Evolutionary conservation across 2,888 invertebrate species (phyloP).

Genomic region (Euclidia mi): DNA sequence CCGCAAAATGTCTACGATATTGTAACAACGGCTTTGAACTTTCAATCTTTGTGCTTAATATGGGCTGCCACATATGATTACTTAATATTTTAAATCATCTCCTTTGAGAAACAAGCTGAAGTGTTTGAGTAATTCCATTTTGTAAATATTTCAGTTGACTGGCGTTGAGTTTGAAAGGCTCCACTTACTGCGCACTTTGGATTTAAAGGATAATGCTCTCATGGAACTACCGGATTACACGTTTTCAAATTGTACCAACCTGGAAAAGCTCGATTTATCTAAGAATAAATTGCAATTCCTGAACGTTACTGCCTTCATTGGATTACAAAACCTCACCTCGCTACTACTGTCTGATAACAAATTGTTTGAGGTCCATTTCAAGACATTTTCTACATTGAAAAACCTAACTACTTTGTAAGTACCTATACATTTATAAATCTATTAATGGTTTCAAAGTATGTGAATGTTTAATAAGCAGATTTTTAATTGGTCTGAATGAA

Average conservation of each 20-base stretch:
- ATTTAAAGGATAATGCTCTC: conserved; percentile 92
- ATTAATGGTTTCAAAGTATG: no score
- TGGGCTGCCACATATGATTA: no score
- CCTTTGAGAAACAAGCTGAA: no score
- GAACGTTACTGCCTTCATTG: conserved; percentile 90
- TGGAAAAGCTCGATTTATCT: conserved; percentile 92
- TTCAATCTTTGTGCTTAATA: no score
- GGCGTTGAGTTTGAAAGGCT: conserved; percentile 89
- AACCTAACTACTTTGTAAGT: conserved; percentile 93
- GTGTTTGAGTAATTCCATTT: neutral
- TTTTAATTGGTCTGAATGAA: no score
- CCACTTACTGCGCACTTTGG: conserved; percentile 90
- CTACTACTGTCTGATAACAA: conserved; percentile 93
- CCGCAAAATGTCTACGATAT: no score
- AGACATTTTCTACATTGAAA: conserved; percentile 91
- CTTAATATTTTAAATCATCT: no score
- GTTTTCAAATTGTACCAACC: conserved; percentile 88
- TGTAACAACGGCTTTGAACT: no score
- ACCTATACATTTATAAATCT: conserved; percentile 20
- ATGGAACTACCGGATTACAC: conserved; percentile 87
- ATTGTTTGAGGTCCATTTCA: conserved; percentile 91
- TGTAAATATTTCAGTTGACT: conserved; percentile 82
- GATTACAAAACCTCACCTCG: conserved; percentile 91
- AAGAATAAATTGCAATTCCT: conserved; percentile 92
- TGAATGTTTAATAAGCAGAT: no score